Conservation (phyloP, 2,797 vertebrate species). For the Vipera latastei region DNA sequence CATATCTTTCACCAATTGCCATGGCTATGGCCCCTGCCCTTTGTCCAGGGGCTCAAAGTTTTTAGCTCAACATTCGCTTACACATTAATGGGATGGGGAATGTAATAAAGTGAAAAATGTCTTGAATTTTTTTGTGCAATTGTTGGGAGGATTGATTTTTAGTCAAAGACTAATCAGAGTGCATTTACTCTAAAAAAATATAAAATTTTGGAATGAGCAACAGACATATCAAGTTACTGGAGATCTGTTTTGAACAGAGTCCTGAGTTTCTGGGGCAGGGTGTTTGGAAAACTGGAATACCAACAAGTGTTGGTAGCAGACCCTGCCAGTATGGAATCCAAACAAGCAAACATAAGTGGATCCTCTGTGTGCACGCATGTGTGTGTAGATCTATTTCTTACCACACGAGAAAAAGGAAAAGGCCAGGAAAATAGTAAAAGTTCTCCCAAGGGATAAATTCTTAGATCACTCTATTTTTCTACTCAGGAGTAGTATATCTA, state of each 20-base stretch:
- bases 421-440: background rate
- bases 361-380: background rate
- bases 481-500: background rate
- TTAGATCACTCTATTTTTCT: background rate
- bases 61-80: background rate
- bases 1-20: background rate
- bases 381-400: background rate
- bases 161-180: slow-evolving; percentile 29
- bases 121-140: slow-evolving; percentile 1
- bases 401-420: background rate
- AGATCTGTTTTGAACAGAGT: background rate
- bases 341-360: slow-evolving; percentile 20
- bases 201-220: background rate
- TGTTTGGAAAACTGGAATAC: slow-evolving; percentile 19
- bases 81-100: background rate
- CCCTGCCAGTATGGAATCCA: background rate
- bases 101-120: accelerated
- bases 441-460: background rate
- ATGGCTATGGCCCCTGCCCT: background rate
- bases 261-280: slow-evolving; percentile 18
- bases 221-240: slow-evolving; percentile 24
- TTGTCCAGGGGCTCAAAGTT: background rate
- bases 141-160: slow-evolving; percentile 10
- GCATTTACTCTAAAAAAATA: background rate
- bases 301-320: slow-evolving; percentile 5